Conservation (phyloP, 2,113 vertebrate species). For the Halichoeres trimaculatus region DNA sequence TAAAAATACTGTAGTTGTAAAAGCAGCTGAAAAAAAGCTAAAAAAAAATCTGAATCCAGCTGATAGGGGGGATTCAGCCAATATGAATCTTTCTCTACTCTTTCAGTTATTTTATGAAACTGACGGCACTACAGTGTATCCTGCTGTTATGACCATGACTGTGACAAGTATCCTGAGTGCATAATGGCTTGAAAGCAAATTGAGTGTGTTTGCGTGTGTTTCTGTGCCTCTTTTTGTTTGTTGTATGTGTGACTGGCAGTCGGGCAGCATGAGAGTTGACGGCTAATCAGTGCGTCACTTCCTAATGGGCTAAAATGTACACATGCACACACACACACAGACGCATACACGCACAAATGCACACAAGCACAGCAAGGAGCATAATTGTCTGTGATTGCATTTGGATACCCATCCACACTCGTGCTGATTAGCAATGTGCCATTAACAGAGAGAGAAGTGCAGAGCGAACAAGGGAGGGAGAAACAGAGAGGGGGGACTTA, state of each 20-base stretch:
- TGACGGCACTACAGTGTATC: conserved; percentile 43
- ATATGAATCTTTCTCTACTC: conserved; percentile 23
- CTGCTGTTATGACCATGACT: conserved; percentile 47
- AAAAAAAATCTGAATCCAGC: conserved; percentile 11
- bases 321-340: conserved; percentile 23
- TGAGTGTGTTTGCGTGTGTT: conserved; percentile 12
- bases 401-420: conserved; percentile 67
- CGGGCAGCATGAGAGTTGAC: conserved; percentile 55
- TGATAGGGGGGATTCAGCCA: conserved; percentile 4
- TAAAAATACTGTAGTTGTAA: conserved; percentile 10
- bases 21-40: not conserved
- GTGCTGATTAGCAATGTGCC: conserved; percentile 61
- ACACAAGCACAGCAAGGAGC: conserved; percentile 55
- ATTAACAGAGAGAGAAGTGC: conserved; percentile 43
- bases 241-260: conserved; percentile 63
- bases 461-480: conserved; percentile 19
- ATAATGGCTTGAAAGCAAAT: conserved; percentile 32
- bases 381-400: conserved; percentile 76
- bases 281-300: conserved; percentile 67
- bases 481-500: conserved; percentile 36
- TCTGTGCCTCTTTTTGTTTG: conserved; percentile 50
- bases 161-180: conserved; percentile 49
- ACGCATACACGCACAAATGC: conserved; percentile 13
- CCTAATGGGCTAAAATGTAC: conserved; percentile 63
- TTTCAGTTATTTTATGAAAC: conserved; percentile 25